These are phyloP conservation scores for Ardeotis arabs DNA, from an alignment of 2,113 vertebrate genomes.

Conservation along the genomic window DNA sequence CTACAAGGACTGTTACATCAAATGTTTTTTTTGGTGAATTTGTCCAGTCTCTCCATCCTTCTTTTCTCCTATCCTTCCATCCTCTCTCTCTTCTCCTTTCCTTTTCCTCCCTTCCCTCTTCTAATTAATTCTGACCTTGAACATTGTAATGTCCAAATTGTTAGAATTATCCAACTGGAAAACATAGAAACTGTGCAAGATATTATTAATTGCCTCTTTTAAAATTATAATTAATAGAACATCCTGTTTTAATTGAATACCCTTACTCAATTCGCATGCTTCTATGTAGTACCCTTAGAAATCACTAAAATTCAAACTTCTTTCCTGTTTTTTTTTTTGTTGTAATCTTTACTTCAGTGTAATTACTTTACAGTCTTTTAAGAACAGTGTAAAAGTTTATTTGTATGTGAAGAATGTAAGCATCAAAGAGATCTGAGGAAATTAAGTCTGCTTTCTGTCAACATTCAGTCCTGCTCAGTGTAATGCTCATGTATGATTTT, in stretches of 20 bases:
- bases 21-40: neutral
- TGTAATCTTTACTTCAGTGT: neutral
- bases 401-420: neutral
- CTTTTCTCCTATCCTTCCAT: neutral
- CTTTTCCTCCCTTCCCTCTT: neutral
- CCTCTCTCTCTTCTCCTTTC: accelerated
- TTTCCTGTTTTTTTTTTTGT: neutral
- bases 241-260: neutral
- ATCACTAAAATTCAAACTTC: neutral
- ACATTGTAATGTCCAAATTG: neutral
- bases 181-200: neutral
- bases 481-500: neutral
- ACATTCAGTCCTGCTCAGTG: neutral
- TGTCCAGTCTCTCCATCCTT: neutral
- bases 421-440: neutral
- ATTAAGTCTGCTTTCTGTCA: neutral
- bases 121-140: neutral
- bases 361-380: neutral
- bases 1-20: neutral
- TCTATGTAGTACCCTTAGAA: neutral
- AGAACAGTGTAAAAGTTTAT: neutral
- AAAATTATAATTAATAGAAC: neutral
- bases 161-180: neutral
- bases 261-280: neutral
- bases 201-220: neutral